Base-by-base conservation (phyloP, 1,140 invertebrate genomes). In the Zaprionus inermis region DNA sequence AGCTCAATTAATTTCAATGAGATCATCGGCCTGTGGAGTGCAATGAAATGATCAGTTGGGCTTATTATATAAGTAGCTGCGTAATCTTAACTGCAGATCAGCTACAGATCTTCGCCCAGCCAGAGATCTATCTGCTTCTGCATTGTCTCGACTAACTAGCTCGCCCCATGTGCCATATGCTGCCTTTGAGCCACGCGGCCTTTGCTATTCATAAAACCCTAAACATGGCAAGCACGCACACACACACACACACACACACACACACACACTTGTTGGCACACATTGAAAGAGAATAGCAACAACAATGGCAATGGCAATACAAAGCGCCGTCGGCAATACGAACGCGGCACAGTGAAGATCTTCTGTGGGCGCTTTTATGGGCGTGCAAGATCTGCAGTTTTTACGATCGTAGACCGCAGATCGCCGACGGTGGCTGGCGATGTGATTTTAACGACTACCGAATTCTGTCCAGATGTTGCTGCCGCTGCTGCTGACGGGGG, bases 391-490 rank as follows among this genome's bases (percentile, higher is more conserved):
- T 89, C 63, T 75, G 61, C 52, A 63, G 66, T 70, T 54, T 52
- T 89, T 79, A 89, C 72, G 83, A 83, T 64, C 41, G 46, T 44
- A n/a, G n/a, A 49, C n/a, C 57, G 65, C 73, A 77, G 65, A 76
- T 73, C 69, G 72, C 63, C 36, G 46, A 60, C 51, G 59, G 73
- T 76, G 49, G 49, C 63, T 61, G 24, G 32, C 34, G 57, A 52
- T 74, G 71, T 51, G 70, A 56, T 52, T 78, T 83, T 83, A 84
- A 89, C 70, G 84, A 88, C 84, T 88, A 88, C 83, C 79, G 83
- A 88, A 88, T 88, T 88, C 77, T 88, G 44, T 44, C 16, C 52
- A 52, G 38, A 41, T 20, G 38, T 44, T 44, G 38, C 10, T 49
- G 9, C 6, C 18, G 44, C 16, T 18, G 9, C 44, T 10, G 44